Evolutionary conservation across 2,113 vertebrate species (phyloP), one percentile per base, ranked within the genome.

Genomic region (Origma solitaria): DNA sequence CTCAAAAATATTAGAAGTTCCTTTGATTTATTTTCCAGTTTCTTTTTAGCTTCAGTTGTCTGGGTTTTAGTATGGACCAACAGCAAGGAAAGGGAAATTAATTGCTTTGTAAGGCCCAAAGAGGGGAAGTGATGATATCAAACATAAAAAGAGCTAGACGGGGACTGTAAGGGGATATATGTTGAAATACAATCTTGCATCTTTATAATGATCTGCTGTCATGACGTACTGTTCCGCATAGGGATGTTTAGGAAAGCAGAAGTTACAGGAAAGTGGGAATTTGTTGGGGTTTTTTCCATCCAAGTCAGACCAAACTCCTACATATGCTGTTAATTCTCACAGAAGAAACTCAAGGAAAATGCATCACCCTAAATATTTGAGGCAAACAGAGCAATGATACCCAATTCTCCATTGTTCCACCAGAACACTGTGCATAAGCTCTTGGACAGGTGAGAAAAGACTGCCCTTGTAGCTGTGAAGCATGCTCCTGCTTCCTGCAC

Each of bases 371-470:
- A 75, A 82, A n/a, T 38, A 47, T 57, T 79, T 65, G 6, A 33
- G 37, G 61, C 23, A 79, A 35, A 70, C 40, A 42, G 44, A 76
- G 31, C 25, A 75, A 15, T 16, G 18, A 30, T 54, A 40, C 0
- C 23, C 30, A 4, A 50, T 76, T 83, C 80, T 76, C 28, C 9
- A 3, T 56, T 70, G 31, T 83, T 71, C 13, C 57, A 71, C 18
- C 13, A 19, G 42, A 75, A 56, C 57, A 42, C 21, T 61, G 60
- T 0, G 1, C 3, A 0, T 56, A 70, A 65, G 18, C 57, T 60
- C 25, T 47, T n/a, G 76, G 30, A 42, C 40, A 42, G 44, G 19
- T 69, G 35, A 64, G 70, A 40, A 72, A 33, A 77, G 53, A 15
- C 16, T 35, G 31, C 14, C 62, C 17, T 40, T 64, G 35, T 25